Base-by-base conservation (phyloP, 2,888 invertebrate genomes). In the Pocota personata region DNA sequence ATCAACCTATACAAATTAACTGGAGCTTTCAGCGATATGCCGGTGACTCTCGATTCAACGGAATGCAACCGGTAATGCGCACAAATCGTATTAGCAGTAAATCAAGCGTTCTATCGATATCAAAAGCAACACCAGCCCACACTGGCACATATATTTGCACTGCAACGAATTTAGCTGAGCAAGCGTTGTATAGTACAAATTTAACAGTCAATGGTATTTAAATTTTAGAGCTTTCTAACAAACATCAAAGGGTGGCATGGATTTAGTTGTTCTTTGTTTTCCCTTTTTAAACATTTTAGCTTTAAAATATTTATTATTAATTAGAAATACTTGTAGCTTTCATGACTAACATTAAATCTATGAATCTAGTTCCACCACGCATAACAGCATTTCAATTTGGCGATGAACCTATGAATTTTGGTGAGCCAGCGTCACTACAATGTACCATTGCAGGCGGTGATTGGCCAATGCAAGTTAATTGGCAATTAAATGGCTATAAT, bases 331-430 rank as follows among this genome's bases (percentile, higher is more conserved):
- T 55, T 76, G 19, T 75, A 83, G 78, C 66, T 62, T 67, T 69
- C n/a, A 62, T 73, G 32, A 86, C 82, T 86, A 82, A 86, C 76
- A 80, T 1, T 30, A 48, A 30, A 14, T 19, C 57, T 48, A 10
- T 71, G 16, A 43, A 37, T 90, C 92, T 91, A 95, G 95, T 95
- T 92, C 93, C 94, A 89, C 96, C 96, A 89, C 95, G 95, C 93
- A 95, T 96, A 92, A 94, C 95, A 89, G 95, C 95, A 72, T 95
- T 96, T 91, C 94, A 94, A 89, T 96, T 96, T 90, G 96, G 96
- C 88, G 95, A 95, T 71, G 95, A 95, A 89, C 94, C 95, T 75
- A 94, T 96, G 86, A 95, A 96, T 90, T 95, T 96, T 82, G 96
- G 96, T 5, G 96, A 96, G 89, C 94, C 95, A 82, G 95, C 89